Evolutionary conservation across 2,113 vertebrate species (phyloP).

Genomic region (Aptenodytes patagonicus): DNA sequence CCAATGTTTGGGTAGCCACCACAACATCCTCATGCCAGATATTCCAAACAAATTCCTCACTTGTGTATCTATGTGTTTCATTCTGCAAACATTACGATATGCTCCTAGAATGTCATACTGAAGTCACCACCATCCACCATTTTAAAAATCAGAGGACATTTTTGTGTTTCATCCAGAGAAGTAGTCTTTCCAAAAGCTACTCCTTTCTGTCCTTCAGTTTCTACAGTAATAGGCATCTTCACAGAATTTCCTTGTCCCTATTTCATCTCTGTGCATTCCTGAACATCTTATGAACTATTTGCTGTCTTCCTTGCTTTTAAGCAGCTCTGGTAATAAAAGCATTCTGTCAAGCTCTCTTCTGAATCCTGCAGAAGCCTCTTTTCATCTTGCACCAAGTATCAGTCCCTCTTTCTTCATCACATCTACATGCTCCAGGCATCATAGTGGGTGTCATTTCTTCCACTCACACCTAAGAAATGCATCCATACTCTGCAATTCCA

Average conservation of each 20-base stretch:
- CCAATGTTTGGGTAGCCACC: not conserved
- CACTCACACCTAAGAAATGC: fast-evolving
- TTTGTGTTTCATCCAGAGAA: not conserved
- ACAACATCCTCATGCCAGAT: not conserved
- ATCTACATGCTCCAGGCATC: not conserved
- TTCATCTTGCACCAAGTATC: not conserved
- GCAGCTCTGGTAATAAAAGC: not conserved
- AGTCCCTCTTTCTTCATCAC: not conserved
- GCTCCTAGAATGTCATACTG: not conserved
- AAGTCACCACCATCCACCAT: not conserved
- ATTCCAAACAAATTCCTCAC: not conserved
- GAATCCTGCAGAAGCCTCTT: not conserved
- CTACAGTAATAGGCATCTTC: not conserved
- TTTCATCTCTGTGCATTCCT: not conserved
- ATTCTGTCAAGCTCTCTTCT: not conserved
- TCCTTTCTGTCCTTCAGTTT: not conserved
- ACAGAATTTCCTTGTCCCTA: not conserved
- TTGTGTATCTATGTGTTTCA: not conserved
- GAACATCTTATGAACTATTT: not conserved
- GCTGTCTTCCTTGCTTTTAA: not conserved
- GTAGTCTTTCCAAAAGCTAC: not conserved
- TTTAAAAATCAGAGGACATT: not conserved
- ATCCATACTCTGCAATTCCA: not conserved
- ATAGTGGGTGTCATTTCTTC: not conserved
- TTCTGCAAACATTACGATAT: not conserved